Evolutionary conservation across 2,113 vertebrate genomes (phyloP), one percentile per base, ranked within the genome.

Genomic region (Prochilodus magdalenae): DNA sequence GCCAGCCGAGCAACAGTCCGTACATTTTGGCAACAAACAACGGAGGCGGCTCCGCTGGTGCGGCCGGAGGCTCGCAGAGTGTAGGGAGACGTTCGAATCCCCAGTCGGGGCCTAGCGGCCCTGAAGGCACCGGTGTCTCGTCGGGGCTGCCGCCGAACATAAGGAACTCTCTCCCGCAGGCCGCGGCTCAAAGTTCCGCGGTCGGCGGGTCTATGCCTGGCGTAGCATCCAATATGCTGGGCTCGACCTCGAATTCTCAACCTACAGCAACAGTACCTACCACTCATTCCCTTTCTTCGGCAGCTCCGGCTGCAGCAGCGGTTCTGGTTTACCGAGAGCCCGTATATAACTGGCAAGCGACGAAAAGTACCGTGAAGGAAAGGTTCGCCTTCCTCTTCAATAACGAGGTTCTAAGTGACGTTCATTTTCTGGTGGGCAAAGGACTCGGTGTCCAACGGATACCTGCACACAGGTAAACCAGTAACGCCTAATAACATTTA

Each of bases 321-420:
- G 94, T 94, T 82, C 63, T 94, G n/a, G 93, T 94, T 77, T 95
- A 94, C 90, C 93, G 96, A 79, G 96, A 96, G 89, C 96, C 96
- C 2, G 96, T 95, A 70, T 98, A 98, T 89, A 98, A 98, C 92
- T 97, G 96, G 97, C 97, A 98, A 89, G 96, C 96, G 27, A 97
- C 96, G 40, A 98, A 98, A 93, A 96, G 95, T 90, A 98, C 97
- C 49, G 96, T 98, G 36, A 96, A 97, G 92, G 96, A 97, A 89
- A 92, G 96, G 10, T 97, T 97, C 81, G 96, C 97, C 2, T 98
- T 97, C 77, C 94, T 97, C 73, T 98, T 98, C 92, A 97, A 98
- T 92, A 98, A 97, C 93, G 97, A 98, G 89, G 97, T 98, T 82
- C 96, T 98, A 47, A 97, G 97, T 90, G 97, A 98, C 93, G 97